Percentiles rank a stretch among this genome's conserved stretches.
phyloP scores from a whole-genome alignment of 2,113 vertebrate species.

The Microcebus jonahi region DNA sequence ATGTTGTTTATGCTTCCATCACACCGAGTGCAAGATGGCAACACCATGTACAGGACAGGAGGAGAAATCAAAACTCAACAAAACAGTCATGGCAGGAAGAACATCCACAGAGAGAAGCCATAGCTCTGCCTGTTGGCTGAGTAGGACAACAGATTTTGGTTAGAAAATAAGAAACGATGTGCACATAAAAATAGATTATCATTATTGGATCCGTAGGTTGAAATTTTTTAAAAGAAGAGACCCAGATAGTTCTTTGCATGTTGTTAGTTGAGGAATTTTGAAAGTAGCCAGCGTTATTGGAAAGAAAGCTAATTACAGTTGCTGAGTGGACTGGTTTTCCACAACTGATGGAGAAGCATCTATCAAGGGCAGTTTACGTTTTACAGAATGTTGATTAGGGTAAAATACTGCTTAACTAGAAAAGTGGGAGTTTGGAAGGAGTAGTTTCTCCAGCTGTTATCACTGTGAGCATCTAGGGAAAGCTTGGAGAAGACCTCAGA shows the following conservation, averaged over 20 bases:
- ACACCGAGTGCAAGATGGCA: conserved; percentile 55
- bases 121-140: conserved; percentile 50
- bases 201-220: not conserved
- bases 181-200: not conserved
- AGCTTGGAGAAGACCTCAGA: not conserved
- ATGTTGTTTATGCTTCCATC: conserved; percentile 57
- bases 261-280: conserved; percentile 4
- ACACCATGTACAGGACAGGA: conserved; percentile 48
- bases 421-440: not conserved
- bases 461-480: not conserved
- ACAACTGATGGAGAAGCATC: not conserved
- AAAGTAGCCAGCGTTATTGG: conserved; percentile 1
- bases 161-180: conserved; percentile 38
- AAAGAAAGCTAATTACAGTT: conserved; percentile 31
- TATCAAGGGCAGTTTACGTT: not conserved
- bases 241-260: not conserved
- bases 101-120: conserved; percentile 60
- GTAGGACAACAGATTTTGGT: conserved; percentile 53
- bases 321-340: conserved; percentile 4
- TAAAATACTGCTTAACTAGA: conserved; percentile 30
- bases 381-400: not conserved
- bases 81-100: conserved; percentile 68
- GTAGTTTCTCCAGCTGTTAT: not conserved
- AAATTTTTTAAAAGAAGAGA: not conserved
- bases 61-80: not conserved